Conservation (phyloP, 2,797 vertebrate species). For the Anniella stebbinsi region DNA sequence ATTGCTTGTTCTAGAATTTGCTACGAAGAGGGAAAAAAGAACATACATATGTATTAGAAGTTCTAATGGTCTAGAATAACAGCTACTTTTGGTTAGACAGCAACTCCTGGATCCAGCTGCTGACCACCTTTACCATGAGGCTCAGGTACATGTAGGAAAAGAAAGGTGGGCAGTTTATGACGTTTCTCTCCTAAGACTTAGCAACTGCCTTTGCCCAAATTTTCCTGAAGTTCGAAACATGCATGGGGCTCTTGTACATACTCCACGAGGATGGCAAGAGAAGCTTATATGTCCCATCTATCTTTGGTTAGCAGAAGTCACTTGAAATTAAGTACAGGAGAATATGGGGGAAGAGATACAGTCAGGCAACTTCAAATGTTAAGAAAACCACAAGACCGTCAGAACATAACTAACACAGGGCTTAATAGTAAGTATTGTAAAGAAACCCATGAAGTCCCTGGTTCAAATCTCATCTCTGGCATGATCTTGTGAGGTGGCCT, state of each 20-base stretch:
- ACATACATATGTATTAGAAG: constrained; percentile 24
- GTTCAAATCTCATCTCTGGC: neutral
- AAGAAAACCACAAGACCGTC: neutral
- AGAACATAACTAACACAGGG: neutral
- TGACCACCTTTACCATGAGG: neutral
- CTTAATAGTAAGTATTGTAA: neutral
- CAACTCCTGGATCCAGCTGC: neutral
- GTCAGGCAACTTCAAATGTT: neutral
- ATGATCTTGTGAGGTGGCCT: neutral
- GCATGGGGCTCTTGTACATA: neutral
- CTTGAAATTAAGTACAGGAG: neutral
- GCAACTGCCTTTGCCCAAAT: neutral
- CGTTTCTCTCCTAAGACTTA: neutral
- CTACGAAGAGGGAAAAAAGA: constrained; percentile 62
- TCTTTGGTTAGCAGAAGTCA: neutral
- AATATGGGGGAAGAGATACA: neutral
- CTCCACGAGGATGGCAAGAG: neutral
- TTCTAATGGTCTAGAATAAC: neutral
- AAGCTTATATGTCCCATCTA: neutral
- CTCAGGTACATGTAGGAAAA: neutral
- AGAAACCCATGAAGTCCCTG: neutral
- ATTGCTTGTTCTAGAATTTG: constrained; percentile 24
- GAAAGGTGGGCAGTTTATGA: neutral
- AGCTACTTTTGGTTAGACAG: neutral
- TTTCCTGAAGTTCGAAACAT: neutral